These are phyloP conservation scores for Cotesia glomerata DNA, from an alignment of 1,140 invertebrate species.

Conservation along the genomic window DNA sequence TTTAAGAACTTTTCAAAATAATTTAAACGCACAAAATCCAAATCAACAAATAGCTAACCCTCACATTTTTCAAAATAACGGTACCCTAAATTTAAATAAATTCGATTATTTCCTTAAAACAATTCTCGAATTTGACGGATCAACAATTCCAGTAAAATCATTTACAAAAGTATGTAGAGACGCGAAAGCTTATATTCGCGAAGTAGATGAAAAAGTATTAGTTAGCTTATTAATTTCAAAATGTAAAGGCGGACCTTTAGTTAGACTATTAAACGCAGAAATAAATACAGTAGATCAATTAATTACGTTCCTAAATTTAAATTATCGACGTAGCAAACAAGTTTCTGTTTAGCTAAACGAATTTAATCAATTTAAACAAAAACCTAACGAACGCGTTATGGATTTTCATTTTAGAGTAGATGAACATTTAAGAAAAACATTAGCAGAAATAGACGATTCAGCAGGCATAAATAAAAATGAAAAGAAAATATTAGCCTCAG, in stretches of 20 bases:
- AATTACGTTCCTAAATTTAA: background rate
- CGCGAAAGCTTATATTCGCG: background rate
- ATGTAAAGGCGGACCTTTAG: conserved; percentile 7
- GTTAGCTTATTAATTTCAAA: background rate
- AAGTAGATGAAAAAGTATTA: background rate
- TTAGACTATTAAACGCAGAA: background rate
- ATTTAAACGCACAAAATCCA: too few relatives aligned
- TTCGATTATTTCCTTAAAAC: too few relatives aligned
- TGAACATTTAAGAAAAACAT: background rate
- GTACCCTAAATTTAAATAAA: too few relatives aligned
- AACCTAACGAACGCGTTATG: background rate
- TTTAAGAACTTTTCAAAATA: too few relatives aligned
- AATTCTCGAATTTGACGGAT: too few relatives aligned
- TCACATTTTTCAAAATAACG: too few relatives aligned
- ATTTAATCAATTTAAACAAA: background rate
- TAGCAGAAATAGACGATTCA: background rate
- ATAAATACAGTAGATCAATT: background rate
- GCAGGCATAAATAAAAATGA: background rate
- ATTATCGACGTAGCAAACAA: background rate
- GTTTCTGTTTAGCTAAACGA: background rate
- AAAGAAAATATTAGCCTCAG: background rate
- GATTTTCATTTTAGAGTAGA: conserved; percentile 5
- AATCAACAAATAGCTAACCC: too few relatives aligned
- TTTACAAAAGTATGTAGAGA: too few relatives aligned
- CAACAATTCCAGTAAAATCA: too few relatives aligned